Percentiles rank a stretch among this genome's conserved stretches.
phyloP scores from a whole-genome alignment of 2,113 vertebrate genomes.

The Limnothrissa miodon region DNA sequence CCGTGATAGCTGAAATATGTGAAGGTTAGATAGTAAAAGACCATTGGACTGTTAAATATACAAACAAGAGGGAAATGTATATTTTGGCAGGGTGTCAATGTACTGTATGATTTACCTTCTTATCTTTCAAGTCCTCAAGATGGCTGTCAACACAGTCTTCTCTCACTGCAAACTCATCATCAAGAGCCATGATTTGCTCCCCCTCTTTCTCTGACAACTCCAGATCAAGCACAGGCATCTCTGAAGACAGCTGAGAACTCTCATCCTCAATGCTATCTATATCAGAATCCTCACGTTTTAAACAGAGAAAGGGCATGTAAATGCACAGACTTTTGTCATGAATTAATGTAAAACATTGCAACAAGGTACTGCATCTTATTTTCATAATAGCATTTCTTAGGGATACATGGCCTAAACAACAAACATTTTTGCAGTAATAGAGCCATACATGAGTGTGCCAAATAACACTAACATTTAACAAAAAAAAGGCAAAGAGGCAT shows the following conservation, averaged over 20 bases:
- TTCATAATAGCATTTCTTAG: background rate
- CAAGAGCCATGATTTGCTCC: constrained; percentile 27
- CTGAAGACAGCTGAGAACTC: constrained; percentile 16
- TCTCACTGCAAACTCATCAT: constrained; percentile 60
- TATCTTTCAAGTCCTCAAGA: constrained; percentile 58
- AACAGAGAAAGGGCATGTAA: background rate
- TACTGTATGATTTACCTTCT: constrained; percentile 56
- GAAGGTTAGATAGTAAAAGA: background rate
- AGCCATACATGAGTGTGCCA: no score
- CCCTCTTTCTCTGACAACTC: constrained; percentile 35
- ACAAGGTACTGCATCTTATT: background rate
- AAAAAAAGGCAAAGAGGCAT: background rate
- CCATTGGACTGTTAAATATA: background rate
- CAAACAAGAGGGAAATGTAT: background rate
- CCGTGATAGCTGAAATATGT: background rate
- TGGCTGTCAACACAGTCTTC: constrained; percentile 27
- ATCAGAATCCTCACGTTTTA: constrained; percentile 27
- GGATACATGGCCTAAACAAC: background rate
- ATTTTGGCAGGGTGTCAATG: background rate
- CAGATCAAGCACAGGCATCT: constrained; percentile 41
- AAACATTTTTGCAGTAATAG: background rate
- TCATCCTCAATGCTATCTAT: constrained; percentile 36
- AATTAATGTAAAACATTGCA: background rate
- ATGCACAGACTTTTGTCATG: no score
- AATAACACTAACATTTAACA: no score